Evolutionary conservation across 2,797 vertebrate species (phyloP).

Genomic region (Schizothorax lantsangensis): DNA sequence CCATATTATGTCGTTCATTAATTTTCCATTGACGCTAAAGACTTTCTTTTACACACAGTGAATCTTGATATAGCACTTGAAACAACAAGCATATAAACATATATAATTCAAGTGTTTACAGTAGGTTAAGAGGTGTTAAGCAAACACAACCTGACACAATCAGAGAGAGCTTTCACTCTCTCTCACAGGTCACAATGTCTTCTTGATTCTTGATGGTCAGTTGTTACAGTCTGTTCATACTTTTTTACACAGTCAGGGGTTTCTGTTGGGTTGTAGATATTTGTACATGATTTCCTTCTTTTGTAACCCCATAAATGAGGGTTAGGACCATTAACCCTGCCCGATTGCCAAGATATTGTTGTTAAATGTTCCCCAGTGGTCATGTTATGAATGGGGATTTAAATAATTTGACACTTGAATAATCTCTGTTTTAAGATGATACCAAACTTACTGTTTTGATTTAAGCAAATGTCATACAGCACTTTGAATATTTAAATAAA

Average conservation of each 20-base stretch:
- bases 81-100: background rate
- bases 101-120: constrained; percentile 24
- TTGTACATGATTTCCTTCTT: constrained; percentile 8
- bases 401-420: background rate
- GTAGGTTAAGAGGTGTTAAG: constrained; percentile 8
- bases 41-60: background rate
- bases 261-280: constrained; percentile 17
- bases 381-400: background rate
- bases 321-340: background rate
- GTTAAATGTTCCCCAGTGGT: background rate
- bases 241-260: constrained; percentile 37
- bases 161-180: background rate
- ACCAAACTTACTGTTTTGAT: background rate
- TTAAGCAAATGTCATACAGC: background rate
- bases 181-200: background rate
- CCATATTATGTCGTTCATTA: background rate
- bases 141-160: background rate
- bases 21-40: background rate
- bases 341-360: constrained; percentile 15
- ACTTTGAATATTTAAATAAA: constrained; percentile 33
- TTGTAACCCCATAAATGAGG: background rate
- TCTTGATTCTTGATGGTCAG: constrained; percentile 8
- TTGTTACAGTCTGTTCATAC: constrained; percentile 17
- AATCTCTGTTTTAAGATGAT: background rate
- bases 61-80: background rate